Evolutionary conservation across 2,797 vertebrate genomes (phyloP), one percentile per base, ranked within the genome.

Genomic region (Eulemur albifrons): DNA sequence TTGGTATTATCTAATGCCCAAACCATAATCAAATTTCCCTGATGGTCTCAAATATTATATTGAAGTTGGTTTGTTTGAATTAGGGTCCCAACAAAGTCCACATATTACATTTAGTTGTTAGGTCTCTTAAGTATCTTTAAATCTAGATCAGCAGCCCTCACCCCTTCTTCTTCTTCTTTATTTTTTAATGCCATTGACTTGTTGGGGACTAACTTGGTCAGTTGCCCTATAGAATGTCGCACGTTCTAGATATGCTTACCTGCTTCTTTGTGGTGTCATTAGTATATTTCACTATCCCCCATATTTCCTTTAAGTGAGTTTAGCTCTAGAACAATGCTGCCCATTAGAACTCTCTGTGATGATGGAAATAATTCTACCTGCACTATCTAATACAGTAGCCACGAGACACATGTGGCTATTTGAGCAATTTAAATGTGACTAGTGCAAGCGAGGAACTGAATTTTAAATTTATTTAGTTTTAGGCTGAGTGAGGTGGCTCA

Each of bases 41-140:
- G 4, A 25, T 48, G 87, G 40, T 88, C 59, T 88, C 92, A 94
- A 84, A 84, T 90, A 84, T 92, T 90, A 20, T 76, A 35, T 57
- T 84, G 81, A 81, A 69, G 25, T 83, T 92, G 45, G 9, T 61
- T 96, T 91, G 57, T 90, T 82, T 67, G 17, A 95, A 77, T 87
- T 77, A 89, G n/a, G 23, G 25, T 61, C 2, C 63, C 63, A 73
- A 43, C 70, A 27, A 72, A 91, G 63, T 52, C n/a, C 48, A 83
- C 21, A 4, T 94, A 61, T 72, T 72, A 38, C 43, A 69, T 77
- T 86, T 89, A 14, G 54, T 63, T 95, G 30, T 72, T 73, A 38
- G 40, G 32, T 73, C 63, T 87, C 52, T 61, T 80, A 76, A 67
- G 32, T 87, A 70, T 70, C 67, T 76, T 81, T 75, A 70, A 70